A percentile compares a stretch with the other conserved stretches of the same genome.
These are phyloP conservation scores for Crocuta crocuta DNA, from an alignment of 2,113 vertebrate genomes.

Conservation along the genomic window DNA sequence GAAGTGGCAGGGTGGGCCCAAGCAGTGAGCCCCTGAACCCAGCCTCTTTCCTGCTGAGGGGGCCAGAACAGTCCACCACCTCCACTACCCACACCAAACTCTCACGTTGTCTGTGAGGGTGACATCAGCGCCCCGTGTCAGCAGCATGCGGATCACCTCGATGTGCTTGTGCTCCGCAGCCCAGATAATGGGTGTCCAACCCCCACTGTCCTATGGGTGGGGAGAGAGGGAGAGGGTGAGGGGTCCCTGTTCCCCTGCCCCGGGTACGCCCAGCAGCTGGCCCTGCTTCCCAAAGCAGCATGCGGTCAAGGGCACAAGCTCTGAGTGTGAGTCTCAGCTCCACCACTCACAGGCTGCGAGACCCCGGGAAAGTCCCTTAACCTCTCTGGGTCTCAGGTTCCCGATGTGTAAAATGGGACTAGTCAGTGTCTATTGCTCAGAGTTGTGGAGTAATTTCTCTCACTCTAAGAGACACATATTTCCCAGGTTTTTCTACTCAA, in stretches of 20 bases:
- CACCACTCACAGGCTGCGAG: neutral
- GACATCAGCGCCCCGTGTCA: conserved; percentile 93
- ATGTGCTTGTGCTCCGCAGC: conserved; percentile 95
- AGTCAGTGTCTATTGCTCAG: rapidly evolving
- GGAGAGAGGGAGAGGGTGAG: neutral
- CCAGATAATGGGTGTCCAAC: conserved; percentile 97
- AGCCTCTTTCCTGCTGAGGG: no score
- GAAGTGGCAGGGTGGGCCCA: rapidly evolving
- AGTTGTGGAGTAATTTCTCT: neutral
- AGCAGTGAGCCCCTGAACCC: neutral
- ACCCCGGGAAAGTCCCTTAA: neutral
- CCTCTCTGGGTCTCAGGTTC: neutral
- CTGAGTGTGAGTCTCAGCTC: neutral
- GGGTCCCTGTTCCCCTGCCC: neutral
- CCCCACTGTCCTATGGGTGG: conserved; percentile 91
- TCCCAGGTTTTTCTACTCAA: neutral
- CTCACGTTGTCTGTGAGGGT: conserved; percentile 91
- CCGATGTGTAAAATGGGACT: neutral
- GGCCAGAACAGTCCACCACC: no score
- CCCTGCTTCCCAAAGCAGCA: neutral
- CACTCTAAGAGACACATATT: neutral
- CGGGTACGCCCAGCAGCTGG: neutral
- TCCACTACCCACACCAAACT: rapidly evolving
- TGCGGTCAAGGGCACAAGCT: neutral
- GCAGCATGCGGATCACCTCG: conserved; percentile 91